Evolutionary conservation across 92 coral and sea anemone species (phyloP).

Genomic region (Bergia puertoricense): DNA sequence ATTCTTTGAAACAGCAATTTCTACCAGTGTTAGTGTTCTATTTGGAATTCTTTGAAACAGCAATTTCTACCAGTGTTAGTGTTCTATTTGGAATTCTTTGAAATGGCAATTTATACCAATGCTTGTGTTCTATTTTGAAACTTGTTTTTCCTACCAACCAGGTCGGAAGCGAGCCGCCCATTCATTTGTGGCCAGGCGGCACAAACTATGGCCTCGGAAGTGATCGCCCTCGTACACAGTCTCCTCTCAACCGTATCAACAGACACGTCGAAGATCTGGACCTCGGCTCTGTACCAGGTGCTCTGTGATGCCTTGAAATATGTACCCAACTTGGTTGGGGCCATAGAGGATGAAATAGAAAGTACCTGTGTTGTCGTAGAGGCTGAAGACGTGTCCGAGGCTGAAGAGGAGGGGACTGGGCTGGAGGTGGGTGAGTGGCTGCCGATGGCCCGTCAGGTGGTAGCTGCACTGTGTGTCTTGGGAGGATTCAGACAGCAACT

Average conservation of each 20-base stretch:
- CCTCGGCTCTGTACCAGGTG: constrained; percentile 77
- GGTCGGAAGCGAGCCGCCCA: constrained; percentile 82
- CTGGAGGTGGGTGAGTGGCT: constrained; percentile 62
- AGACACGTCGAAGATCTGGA: constrained; percentile 82
- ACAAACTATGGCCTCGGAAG: constrained; percentile 96
- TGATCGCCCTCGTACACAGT: constrained; percentile 79
- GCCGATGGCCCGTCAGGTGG: constrained; percentile 77
- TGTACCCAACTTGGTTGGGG: constrained; percentile 68
- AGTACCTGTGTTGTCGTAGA: constrained; percentile 10
- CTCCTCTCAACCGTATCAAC: constrained; percentile 63
- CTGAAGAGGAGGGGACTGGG: constrained; percentile 47
- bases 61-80: neutral
- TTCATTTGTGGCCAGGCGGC: constrained; percentile 96
- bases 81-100: neutral
- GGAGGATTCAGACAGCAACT: constrained; percentile 88
- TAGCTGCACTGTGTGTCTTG: constrained; percentile 89
- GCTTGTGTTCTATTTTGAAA: neutral
- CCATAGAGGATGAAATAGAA: constrained; percentile 69
- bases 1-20: neutral
- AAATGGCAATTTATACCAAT: neutral
- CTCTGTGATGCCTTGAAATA: constrained; percentile 76
- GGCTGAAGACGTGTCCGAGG: constrained; percentile 21
- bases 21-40: neutral
- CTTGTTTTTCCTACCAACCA: constrained; percentile 27
- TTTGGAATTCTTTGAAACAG: neutral